These are phyloP conservation scores for Tenualosa ilisha DNA, from an alignment of 2,797 vertebrate species.

Conservation along the genomic window DNA sequence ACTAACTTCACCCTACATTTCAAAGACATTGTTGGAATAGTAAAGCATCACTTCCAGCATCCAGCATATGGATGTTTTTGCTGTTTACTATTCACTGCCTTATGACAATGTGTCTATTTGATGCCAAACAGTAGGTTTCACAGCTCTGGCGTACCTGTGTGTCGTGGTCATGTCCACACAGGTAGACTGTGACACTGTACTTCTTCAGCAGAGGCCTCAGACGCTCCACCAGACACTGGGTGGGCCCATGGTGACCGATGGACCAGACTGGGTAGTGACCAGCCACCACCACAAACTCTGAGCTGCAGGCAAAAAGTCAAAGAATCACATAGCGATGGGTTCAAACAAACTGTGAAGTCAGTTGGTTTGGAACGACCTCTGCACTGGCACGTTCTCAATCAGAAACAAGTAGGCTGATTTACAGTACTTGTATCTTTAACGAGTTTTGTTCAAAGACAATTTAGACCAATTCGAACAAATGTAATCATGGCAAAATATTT, in stretches of 20 bases:
- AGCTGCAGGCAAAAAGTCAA: constrained; percentile 49
- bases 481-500: background rate
- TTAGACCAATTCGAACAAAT: background rate
- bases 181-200: constrained; percentile 62
- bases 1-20: background rate
- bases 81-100: background rate
- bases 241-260: constrained; percentile 72
- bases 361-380: background rate
- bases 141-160: constrained; percentile 63
- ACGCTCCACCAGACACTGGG: constrained; percentile 61
- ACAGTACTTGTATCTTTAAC: background rate
- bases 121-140: background rate
- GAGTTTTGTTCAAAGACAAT: background rate
- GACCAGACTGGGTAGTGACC: constrained; percentile 76
- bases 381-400: background rate
- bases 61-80: background rate
- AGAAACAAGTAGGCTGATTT: background rate
- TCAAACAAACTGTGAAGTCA: background rate
- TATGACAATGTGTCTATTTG: no score
- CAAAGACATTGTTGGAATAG: background rate
- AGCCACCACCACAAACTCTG: constrained; percentile 69
- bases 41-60: background rate
- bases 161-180: constrained; percentile 70
- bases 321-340: background rate
- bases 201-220: constrained; percentile 70